Evolutionary conservation across 2,888 invertebrate species (phyloP), one percentile per base, ranked within the genome.

Genomic region (Dichetophora obliterata): DNA sequence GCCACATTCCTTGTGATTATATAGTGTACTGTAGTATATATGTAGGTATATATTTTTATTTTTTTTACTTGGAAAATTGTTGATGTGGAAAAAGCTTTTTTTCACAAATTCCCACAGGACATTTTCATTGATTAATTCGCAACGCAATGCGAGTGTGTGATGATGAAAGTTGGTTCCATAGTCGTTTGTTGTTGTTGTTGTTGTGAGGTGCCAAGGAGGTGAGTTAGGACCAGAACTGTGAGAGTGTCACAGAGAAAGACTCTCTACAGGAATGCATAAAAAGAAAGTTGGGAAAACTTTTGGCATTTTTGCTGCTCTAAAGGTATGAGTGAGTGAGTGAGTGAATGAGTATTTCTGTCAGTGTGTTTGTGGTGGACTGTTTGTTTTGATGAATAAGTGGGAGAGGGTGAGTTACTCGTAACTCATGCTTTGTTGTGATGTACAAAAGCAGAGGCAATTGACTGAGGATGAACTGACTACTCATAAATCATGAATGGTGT

Each of bases 91-190:
- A 80, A 78, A 78, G 78, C 78, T 79, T 79, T 43, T 43, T 43
- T 79, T 66, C 52, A 65, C 52, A 77, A 77, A 72, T 68, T 81
- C 82, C 82, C 82, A 80, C 80, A 83, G 82, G 83, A 82, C 78
- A 82, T 83, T 80, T 84, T 84, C 84, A 85, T 84, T 85, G 84
- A 84, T 85, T 84, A 84, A 83, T 83, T 82, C 81, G 79, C 81
- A 81, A 80, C 78, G 82, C 79, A 73, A 72, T 27, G 48, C 54
- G 70, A 76, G 63, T 54, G 74, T 9, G 59, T 31, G 24, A 5
- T 19, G 22, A 19, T 19, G 19, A 66, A 14, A 43, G 14, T 14
- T 14, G 34, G 14, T 34, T 5, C 65, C 6, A 11, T 14, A 16
- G 37, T 37, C 5, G 43, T 43, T 11, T 8, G 37, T 37, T 4